Base-by-base conservation (phyloP, 2,797 vertebrate genomes). In the Coendou prehensilis region DNA sequence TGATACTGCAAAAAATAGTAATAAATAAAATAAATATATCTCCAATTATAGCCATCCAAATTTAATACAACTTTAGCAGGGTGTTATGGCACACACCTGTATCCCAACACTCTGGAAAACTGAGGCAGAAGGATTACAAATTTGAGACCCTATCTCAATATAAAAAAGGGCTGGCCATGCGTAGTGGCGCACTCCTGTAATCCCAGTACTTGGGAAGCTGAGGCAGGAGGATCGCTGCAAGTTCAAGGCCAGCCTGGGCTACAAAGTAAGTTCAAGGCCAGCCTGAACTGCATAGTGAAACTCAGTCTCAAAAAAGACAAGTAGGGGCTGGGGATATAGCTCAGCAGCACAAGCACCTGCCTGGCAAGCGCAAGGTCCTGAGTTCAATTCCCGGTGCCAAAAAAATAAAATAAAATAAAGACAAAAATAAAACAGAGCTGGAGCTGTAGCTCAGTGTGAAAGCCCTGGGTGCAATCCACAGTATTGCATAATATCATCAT, bases 31-130 rank as follows among this genome's bases (percentile, higher is more conserved):
- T 75, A 47, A 76, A 28, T 47, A 82, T 87, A 87, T 92, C 33
- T 84, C 37, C n/a, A 88, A 2, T 80, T 94, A 75, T 45, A 82
- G n/a, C 41, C 41, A 71, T 57, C 71, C 64, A 93, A 78, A 87
- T 84, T 84, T 81, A 71, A 88, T 91, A 30, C 6, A 59, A 10
- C 23, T 13, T 50, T 76, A 28, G 17, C 64, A 50, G 17, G 23
- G 20, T 2, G 10, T 37, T 18, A 22, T 50, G 45, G 33, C 22
- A 45, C 37, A 61, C 11, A 61, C 23, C 37, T 45, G 28, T n/a
- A 26, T 26, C 20, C 9, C 41, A 69, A 41, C 37, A 28, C 30
- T 37, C 10, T 15, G 67, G 37, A 30, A 82, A 9, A 14, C 78
- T 47, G 54, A n/a, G 52, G 37, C 54, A 87, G 17, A 41, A 59